Evolutionary conservation across 2,113 vertebrate species (phyloP).

Genomic region (Sminthopsis crassicaudata): DNA sequence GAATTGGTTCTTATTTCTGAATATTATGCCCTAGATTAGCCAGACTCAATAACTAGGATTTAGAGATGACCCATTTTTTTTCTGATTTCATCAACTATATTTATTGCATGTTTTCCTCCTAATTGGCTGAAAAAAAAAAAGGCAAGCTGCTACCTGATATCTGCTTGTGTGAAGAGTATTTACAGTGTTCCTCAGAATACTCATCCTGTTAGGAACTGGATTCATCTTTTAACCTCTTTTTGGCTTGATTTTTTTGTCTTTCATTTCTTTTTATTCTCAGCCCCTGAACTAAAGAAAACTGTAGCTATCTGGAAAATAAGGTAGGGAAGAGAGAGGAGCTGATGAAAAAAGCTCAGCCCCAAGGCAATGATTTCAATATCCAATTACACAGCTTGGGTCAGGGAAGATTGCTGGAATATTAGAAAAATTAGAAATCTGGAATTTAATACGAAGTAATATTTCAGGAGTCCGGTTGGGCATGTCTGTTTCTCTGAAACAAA

Average conservation of each 20-base stretch:
- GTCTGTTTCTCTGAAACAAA: too few relatives aligned
- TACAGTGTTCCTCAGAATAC: neutral
- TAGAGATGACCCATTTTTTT: neutral
- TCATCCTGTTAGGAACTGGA: neutral
- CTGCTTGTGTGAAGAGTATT: neutral
- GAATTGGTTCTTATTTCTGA: neutral
- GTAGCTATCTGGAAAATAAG: neutral
- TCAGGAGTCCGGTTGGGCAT: too few relatives aligned
- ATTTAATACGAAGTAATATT: too few relatives aligned
- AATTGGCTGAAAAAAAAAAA: neutral
- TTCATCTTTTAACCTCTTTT: neutral
- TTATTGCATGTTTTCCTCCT: neutral
- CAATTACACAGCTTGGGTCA: too few relatives aligned
- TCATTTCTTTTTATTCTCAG: neutral
- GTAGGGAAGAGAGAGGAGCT: neutral
- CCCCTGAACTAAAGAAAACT: neutral
- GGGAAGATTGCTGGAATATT: too few relatives aligned
- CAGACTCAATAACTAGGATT: neutral
- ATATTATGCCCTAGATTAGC: neutral
- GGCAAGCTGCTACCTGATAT: neutral
- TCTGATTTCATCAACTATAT: neutral
- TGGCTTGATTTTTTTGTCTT: too few relatives aligned
- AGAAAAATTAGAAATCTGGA: too few relatives aligned
- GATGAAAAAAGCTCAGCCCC: conserved; percentile 1
- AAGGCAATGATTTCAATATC: too few relatives aligned